Evolutionary conservation across 2,113 vertebrate species (phyloP).

Genomic region (Malaclemys terrapin): DNA sequence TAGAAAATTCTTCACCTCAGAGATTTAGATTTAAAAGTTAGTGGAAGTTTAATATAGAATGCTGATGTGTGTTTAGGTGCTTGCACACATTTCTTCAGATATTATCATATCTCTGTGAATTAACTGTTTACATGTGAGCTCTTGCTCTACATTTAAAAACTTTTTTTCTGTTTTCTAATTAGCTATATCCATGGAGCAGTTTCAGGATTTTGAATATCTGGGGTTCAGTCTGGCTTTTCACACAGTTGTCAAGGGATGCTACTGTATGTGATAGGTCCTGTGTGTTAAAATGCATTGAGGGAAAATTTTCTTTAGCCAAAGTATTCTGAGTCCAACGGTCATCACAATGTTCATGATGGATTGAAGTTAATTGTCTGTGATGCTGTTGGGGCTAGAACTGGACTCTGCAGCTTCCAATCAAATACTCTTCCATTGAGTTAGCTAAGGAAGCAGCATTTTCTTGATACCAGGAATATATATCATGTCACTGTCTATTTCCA

Average conservation of each 20-base stretch:
- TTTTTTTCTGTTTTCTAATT: neutral
- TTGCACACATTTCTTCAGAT: neutral
- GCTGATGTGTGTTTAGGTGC: neutral
- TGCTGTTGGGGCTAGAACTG: conserved; percentile 34
- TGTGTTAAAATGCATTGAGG: conserved; percentile 32
- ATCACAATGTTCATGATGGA: conserved; percentile 35
- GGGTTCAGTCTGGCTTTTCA: neutral
- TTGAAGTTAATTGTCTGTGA: conserved; percentile 68
- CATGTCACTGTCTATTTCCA: neutral
- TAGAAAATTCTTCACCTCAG: neutral
- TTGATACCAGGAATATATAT: neutral
- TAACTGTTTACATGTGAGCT: neutral
- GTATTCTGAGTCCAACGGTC: conserved; percentile 19
- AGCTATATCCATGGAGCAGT: neutral
- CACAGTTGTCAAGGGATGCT: conserved; percentile 1
- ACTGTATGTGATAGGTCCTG: neutral
- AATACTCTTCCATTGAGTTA: neutral
- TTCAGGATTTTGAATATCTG: conserved; percentile 1
- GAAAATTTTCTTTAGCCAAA: conserved; percentile 31
- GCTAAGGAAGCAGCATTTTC: neutral
- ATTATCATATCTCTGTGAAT: neutral
- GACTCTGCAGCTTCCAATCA: conserved; percentile 29
- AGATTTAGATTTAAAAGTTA: neutral
- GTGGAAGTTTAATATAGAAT: neutral
- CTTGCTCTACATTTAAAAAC: neutral